phyloP scores from a whole-genome alignment of 2,113 vertebrate genomes.

The Dromas ardeola region DNA sequence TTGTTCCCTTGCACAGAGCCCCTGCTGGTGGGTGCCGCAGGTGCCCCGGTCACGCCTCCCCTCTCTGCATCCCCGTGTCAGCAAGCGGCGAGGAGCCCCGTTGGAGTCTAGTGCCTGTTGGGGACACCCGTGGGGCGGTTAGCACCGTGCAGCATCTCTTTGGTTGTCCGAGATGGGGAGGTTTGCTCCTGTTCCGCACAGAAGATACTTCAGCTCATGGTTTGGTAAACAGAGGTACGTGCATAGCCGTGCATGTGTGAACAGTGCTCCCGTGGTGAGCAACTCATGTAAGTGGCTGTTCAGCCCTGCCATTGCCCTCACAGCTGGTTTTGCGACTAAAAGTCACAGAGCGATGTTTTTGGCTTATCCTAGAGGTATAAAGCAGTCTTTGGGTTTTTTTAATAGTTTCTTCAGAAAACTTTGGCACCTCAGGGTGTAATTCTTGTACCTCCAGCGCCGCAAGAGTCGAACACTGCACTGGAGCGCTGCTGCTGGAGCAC shows the following conservation, averaged over 20 bases:
- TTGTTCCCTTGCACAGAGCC: not conserved
- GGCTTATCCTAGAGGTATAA: not conserved
- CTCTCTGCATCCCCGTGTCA: fast-evolving
- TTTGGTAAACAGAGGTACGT: too few relatives aligned
- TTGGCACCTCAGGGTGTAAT: not conserved
- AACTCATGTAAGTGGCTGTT: not conserved
- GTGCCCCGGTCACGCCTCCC: fast-evolving
- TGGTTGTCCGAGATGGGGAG: not conserved
- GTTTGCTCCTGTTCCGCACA: not conserved
- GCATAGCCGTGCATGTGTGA: fast-evolving
- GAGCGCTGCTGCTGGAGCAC: too few relatives aligned
- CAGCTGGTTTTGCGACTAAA: not conserved
- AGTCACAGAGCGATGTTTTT: not conserved
- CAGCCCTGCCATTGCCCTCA: not conserved
- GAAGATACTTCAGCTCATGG: not conserved
- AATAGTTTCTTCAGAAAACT: not conserved
- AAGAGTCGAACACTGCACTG: too few relatives aligned
- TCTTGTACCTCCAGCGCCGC: not conserved
- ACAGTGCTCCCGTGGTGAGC: fast-evolving
- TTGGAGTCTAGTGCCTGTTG: fast-evolving
- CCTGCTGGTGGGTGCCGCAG: fast-evolving
- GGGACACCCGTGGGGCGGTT: not conserved
- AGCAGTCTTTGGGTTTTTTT: not conserved
- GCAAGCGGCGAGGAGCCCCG: fast-evolving
- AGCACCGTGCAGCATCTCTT: not conserved